Percentiles rank a stretch among this genome's conserved stretches.
These are phyloP conservation scores for Montipora capitata DNA, from an alignment of 92 coral and sea anemone genomes.

Conservation along the genomic window DNA sequence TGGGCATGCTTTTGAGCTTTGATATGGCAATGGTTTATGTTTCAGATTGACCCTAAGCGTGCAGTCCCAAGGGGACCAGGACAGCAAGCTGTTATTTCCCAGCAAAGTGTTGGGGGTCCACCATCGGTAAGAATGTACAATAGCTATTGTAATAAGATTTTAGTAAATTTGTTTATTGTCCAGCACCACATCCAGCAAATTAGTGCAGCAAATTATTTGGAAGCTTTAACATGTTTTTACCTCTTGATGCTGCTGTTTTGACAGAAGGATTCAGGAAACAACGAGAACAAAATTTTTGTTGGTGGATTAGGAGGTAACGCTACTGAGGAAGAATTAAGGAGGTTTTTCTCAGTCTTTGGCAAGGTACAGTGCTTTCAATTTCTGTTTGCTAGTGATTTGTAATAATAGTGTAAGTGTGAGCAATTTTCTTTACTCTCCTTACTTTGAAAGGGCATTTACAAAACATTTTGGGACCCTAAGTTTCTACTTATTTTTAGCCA, in stretches of 20 bases:
- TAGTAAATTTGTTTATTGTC: too few species aligned
- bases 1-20: too few species aligned
- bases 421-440: too few species aligned
- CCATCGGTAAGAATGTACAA: neutral
- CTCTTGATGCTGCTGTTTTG: neutral
- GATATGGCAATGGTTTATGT: neutral
- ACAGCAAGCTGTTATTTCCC: conserved; percentile 49
- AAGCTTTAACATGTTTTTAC: neutral
- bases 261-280: conserved; percentile 62
- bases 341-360: conserved; percentile 81
- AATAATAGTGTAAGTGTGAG: too few species aligned
- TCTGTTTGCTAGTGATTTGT: neutral
- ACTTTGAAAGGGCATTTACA: too few species aligned
- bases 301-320: conserved; percentile 89
- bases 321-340: conserved; percentile 86
- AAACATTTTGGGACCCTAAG: too few species aligned
- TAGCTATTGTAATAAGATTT: neutral
- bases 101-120: conserved; percentile 11
- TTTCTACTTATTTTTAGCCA: too few species aligned
- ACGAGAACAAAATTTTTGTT: conserved; percentile 88
- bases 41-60: conserved; percentile 96
- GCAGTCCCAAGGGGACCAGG: conserved; percentile 99
- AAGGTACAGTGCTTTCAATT: conserved; percentile 51
- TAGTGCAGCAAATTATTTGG: too few species aligned
- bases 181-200: too few species aligned